phyloP scores from a whole-genome alignment of 2,888 invertebrate genomes.

The Melikaiella ostensackeni region DNA sequence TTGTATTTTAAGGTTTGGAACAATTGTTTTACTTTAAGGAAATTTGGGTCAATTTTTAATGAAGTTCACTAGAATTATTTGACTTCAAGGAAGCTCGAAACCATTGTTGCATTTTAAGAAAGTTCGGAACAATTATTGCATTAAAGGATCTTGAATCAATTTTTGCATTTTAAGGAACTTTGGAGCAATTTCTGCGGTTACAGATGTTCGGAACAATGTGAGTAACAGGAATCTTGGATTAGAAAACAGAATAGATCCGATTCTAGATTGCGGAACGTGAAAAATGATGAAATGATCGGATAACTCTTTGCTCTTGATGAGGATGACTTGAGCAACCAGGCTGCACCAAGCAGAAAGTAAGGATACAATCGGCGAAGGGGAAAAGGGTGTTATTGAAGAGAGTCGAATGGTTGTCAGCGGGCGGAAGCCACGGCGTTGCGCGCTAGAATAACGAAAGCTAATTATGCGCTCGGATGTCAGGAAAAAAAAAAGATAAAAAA shows the following conservation, averaged over 20 bases:
- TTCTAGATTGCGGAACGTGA: background rate
- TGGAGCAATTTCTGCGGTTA: too few species aligned
- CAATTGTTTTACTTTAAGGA: too few species aligned
- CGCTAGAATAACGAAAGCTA: conserved; percentile 74
- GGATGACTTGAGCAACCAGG: conserved; percentile 22
- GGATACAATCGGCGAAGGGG: background rate
- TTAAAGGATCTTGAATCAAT: too few species aligned
- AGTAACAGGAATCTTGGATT: background rate
- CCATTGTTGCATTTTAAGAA: too few species aligned
- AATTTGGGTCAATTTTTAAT: too few species aligned
- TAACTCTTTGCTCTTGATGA: conserved; percentile 4
- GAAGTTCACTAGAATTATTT: too few species aligned
- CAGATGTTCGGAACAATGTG: too few species aligned
- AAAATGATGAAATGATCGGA: background rate
- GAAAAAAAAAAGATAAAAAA: conserved; percentile 50
- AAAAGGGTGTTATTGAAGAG: conserved; percentile 11
- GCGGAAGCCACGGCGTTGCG: conserved; percentile 69
- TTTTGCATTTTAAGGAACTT: too few species aligned
- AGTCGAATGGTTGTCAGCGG: conserved; percentile 57
- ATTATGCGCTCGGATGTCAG: conserved; percentile 70
- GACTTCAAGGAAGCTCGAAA: too few species aligned
- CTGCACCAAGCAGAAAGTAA: conserved; percentile 15
- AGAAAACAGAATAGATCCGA: background rate
- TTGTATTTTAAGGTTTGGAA: too few species aligned
- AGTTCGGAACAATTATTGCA: too few species aligned